Evolutionary conservation across 2,797 vertebrate genomes (phyloP).

Genomic region (Echeneis naucrates): DNA sequence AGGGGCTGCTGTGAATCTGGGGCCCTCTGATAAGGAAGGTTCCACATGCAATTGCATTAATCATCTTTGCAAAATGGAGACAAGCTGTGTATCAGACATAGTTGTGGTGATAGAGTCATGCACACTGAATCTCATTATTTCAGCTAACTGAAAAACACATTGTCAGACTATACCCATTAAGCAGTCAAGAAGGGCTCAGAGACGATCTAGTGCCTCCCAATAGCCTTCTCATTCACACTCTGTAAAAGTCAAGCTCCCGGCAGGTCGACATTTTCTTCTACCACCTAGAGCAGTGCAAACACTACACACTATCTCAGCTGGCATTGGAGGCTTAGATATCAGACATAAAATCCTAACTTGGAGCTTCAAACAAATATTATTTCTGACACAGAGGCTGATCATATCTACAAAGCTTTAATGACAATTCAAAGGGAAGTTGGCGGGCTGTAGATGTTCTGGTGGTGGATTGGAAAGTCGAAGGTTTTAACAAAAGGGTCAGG

Average conservation of each 20-base stretch:
- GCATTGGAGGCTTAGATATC: neutral
- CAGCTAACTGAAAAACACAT: constrained; percentile 37
- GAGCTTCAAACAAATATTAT: constrained; percentile 1
- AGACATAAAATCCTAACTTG: neutral
- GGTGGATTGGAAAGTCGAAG: neutral
- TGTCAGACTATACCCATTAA: constrained; percentile 38
- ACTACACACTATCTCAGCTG: neutral
- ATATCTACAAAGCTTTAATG: neutral
- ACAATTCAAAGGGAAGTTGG: neutral
- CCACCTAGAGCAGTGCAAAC: constrained; percentile 1
- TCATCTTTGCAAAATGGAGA: constrained; percentile 37
- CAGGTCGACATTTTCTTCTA: constrained; percentile 26
- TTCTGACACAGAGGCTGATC: neutral
- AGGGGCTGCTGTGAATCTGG: constrained; percentile 38
- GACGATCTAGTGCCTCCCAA: constrained; percentile 12
- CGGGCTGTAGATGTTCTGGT: neutral
- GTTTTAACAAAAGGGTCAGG: neutral
- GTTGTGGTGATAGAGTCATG: constrained; percentile 37
- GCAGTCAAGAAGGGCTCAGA: constrained; percentile 27
- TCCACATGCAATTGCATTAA: constrained; percentile 22
- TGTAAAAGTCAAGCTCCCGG: constrained; percentile 17
- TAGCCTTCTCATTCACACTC: constrained; percentile 24
- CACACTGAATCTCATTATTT: constrained; percentile 30
- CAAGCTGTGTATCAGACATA: constrained; percentile 16
- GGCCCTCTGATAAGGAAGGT: constrained; percentile 27